Evolutionary conservation across 2,888 invertebrate species (phyloP).

Genomic region (Erebia aethiops): DNA sequence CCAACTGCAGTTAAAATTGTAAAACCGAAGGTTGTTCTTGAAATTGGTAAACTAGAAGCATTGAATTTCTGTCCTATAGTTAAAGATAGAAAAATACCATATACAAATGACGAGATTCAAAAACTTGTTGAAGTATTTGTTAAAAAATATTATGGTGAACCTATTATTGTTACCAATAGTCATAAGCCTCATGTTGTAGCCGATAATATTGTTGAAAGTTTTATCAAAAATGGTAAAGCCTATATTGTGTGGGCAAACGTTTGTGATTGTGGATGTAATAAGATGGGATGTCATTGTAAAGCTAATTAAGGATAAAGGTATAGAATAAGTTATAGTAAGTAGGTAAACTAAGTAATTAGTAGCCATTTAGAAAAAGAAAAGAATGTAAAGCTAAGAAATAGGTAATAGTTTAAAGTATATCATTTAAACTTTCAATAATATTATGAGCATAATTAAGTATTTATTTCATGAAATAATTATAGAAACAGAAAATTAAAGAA

Average conservation of each 20-base stretch:
- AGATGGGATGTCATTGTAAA: conserved; percentile 26
- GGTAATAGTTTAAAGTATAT: too few relatives aligned
- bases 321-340: too few relatives aligned
- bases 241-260: conserved; percentile 39
- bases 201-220: conserved; percentile 22
- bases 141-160: conserved; percentile 31
- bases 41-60: conserved; percentile 18
- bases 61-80: conserved; percentile 36
- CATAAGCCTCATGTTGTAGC: conserved; percentile 25
- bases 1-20: conserved; percentile 28
- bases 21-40: conserved; percentile 32
- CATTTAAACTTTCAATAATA: too few relatives aligned
- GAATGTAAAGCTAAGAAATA: too few relatives aligned
- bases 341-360: too few relatives aligned
- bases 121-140: conserved; percentile 25
- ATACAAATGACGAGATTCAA: conserved; percentile 17
- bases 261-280: conserved; percentile 32
- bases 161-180: conserved; percentile 29
- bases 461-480: too few relatives aligned
- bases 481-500: too few relatives aligned
- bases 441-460: too few relatives aligned
- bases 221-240: conserved; percentile 23
- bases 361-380: too few relatives aligned
- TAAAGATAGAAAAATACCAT: conserved; percentile 20
- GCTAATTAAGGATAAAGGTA: neutral